Evolutionary conservation across 2,888 invertebrate genomes (phyloP).

Genomic region (Pyrochroa serraticornis): DNA sequence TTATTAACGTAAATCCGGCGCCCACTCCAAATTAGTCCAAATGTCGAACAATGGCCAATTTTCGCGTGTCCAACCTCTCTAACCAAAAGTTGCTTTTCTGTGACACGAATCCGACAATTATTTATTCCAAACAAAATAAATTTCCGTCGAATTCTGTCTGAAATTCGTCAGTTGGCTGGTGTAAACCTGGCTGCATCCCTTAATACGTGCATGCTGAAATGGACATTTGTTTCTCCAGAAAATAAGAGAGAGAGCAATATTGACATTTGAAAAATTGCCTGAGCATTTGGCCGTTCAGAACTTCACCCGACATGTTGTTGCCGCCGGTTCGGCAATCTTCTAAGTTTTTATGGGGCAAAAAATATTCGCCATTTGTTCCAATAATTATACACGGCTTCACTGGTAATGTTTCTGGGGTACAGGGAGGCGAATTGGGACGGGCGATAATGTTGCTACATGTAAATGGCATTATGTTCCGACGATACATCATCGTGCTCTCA

Average conservation of each 20-base stretch:
- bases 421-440: too few species aligned
- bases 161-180: background rate
- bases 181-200: constrained; percentile 19
- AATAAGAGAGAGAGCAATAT: constrained; percentile 24
- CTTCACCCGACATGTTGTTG: constrained; percentile 24
- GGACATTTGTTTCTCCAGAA: constrained; percentile 29
- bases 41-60: too few species aligned
- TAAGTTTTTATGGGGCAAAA: constrained; percentile 22
- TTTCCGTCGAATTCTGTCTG: too few species aligned
- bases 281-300: constrained; percentile 28
- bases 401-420: too few species aligned
- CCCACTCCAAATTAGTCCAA: too few species aligned
- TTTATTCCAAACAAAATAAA: too few species aligned
- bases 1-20: too few species aligned
- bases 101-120: too few species aligned
- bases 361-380: constrained; percentile 16
- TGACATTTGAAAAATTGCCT: constrained; percentile 31
- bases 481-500: constrained; percentile 5
- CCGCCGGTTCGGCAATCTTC: constrained; percentile 19
- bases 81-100: too few species aligned
- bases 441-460: background rate
- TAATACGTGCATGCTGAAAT: constrained; percentile 30
- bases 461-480: constrained; percentile 2
- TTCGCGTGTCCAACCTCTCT: too few species aligned
- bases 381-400: constrained; percentile 11